Base-by-base conservation (phyloP, 2,797 vertebrate species). In the Anguilla pacifica region DNA sequence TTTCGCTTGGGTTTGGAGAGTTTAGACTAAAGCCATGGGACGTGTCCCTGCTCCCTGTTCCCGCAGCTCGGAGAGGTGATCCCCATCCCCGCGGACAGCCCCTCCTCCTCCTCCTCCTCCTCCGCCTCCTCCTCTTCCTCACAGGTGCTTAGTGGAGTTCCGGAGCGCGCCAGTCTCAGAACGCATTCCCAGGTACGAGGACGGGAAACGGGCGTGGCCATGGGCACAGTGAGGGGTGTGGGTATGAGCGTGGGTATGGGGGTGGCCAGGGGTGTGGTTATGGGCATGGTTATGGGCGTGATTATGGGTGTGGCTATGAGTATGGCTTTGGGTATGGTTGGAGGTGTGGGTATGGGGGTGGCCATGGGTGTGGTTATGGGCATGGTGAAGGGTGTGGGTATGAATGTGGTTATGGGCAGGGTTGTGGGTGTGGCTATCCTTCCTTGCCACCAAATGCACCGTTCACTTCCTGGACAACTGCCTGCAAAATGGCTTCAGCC, bases 51-150 rank as follows among this genome's bases (percentile, higher is more conserved):
- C 19, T 49, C 82, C 55, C 88, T 91, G 25, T 89, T 88, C 74
- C 94, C 93, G 72, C 92, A 99, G 98, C 97, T 99, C 1, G 97
- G 98, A 89, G 97, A 98, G 85, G 72, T 98, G 92, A 97, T 99
- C 91, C 96, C 94, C 13, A 88, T 97, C 86, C 96, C 96, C 57
- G 92, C 89, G 0, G 93, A 96, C 70, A 96, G 93, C 85, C 93
- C 94, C 6, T 96, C 96, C 22, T 51, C 49, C 49, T 51, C 49
- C 49, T 95, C 97, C 70, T 96, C 95, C 3, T 92, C 95, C 0
- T 93, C 97, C 0, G 35, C 96, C 49, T 95, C 97, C 70, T 96
- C 95, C 3, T 92, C 95, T 0, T 93, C 97, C 0, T 92, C 97
- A 88, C 96, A 97, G 89, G 93, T 95, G 85, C 94, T 96, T 17